These are phyloP conservation scores for Typhlomys cinereus DNA, from an alignment of 2,113 vertebrate genomes.

Conservation along the genomic window DNA sequence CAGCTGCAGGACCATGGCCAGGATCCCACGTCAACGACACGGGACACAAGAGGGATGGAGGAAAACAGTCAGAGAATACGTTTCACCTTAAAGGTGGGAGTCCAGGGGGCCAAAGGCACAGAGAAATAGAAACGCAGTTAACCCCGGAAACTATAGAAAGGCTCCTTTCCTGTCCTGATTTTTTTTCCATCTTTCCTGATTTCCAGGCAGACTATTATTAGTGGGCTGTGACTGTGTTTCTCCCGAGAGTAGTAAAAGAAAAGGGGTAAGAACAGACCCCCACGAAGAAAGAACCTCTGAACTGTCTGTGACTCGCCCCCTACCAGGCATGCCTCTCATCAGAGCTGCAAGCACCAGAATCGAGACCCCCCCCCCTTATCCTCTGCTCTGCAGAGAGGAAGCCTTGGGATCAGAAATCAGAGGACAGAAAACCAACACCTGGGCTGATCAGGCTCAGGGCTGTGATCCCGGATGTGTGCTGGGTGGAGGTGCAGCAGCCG, in stretches of 20 bases:
- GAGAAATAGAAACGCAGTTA: background rate
- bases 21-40: background rate
- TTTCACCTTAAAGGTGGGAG: background rate
- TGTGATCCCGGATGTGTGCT: background rate
- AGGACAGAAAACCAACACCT: background rate
- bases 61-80: background rate
- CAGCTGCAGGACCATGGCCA: fast-evolving
- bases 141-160: background rate
- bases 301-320: background rate
- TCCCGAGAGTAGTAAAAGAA: too few relatives aligned
- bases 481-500: background rate
- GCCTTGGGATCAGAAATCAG: background rate
- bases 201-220: background rate
- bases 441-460: background rate
- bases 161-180: background rate
- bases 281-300: background rate
- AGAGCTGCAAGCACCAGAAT: background rate
- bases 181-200: background rate
- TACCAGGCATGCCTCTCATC: too few relatives aligned
- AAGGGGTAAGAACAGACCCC: too few relatives aligned
- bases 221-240: background rate
- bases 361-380: fast-evolving
- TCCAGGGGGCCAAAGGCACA: fast-evolving
- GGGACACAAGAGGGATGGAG: background rate
- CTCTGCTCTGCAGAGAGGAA: background rate